Evolutionary conservation across 2,113 vertebrate species (phyloP).

Genomic region (Ardeotis arabs): DNA sequence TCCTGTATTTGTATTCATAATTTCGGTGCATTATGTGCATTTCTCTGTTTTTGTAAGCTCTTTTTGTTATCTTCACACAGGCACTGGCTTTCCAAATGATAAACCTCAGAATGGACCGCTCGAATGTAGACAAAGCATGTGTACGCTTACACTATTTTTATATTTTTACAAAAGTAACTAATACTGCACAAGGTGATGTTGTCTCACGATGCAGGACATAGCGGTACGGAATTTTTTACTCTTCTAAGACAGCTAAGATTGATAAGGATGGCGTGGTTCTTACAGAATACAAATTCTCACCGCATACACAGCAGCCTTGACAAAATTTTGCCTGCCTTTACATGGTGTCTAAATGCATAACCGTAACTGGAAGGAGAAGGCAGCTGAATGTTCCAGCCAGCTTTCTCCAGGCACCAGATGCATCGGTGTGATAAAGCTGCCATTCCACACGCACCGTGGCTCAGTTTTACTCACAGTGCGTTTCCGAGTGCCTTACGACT

Average conservation of each 20-base stretch:
- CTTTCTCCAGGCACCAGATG: accelerated
- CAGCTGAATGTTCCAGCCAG: neutral
- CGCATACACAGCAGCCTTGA: neutral
- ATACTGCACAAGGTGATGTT: neutral
- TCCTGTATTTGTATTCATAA: neutral
- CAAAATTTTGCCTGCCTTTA: neutral
- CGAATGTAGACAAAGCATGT: neutral
- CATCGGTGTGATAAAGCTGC: neutral
- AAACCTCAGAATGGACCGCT: neutral
- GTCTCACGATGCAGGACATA: neutral
- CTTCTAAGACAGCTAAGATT: neutral
- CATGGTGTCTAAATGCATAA: neutral
- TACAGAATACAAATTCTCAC: neutral
- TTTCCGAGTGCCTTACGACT: neutral
- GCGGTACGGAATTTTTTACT: neutral
- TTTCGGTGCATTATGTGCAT: neutral
- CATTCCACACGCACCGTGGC: accelerated
- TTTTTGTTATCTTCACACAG: neutral
- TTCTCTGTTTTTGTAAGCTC: neutral
- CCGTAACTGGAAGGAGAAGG: neutral
- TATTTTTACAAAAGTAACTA: neutral
- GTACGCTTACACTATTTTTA: neutral
- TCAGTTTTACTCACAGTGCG: neutral
- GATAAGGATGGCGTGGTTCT: neutral
- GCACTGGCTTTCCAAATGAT: neutral